A percentile compares a stretch with the other conserved stretches of the same genome.
phyloP scores from a whole-genome alignment of 2,888 invertebrate species.

The Diloba caeruleocephala region DNA sequence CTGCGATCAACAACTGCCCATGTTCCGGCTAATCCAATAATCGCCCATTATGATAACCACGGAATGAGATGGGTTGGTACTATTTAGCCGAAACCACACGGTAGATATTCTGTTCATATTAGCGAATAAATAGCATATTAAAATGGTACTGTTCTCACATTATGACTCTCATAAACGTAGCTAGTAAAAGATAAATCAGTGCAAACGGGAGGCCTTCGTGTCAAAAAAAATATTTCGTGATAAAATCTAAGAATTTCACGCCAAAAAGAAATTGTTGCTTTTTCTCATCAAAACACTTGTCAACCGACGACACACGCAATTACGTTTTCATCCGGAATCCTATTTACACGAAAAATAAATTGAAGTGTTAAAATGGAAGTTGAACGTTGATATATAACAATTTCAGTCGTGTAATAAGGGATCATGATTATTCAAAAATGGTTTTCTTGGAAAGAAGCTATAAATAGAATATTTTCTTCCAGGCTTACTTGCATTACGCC shows the following conservation, averaged over 20 bases:
- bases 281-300: constrained; percentile 72
- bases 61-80: no score
- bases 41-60: no score
- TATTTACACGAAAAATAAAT: constrained; percentile 69
- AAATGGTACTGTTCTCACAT: no score
- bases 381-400: constrained; percentile 39
- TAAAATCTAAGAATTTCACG: constrained; percentile 19
- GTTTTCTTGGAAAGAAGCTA: constrained; percentile 4
- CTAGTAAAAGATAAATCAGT: no score
- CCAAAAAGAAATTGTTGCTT: constrained; percentile 46
- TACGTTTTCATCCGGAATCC: constrained; percentile 74
- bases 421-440: constrained; percentile 19
- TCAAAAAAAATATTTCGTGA: constrained; percentile 14
- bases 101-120: no score
- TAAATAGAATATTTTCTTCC: background rate
- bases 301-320: constrained; percentile 74
- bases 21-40: no score
- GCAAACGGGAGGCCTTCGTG: background rate
- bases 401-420: constrained; percentile 30
- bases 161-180: no score
- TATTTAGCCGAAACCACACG: no score
- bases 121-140: no score
- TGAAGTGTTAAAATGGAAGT: constrained; percentile 61
- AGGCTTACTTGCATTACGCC: background rate
- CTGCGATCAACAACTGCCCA: no score